phyloP scores from a whole-genome alignment of 2,888 invertebrate species.

The Hirtodrosophila cameraria region DNA sequence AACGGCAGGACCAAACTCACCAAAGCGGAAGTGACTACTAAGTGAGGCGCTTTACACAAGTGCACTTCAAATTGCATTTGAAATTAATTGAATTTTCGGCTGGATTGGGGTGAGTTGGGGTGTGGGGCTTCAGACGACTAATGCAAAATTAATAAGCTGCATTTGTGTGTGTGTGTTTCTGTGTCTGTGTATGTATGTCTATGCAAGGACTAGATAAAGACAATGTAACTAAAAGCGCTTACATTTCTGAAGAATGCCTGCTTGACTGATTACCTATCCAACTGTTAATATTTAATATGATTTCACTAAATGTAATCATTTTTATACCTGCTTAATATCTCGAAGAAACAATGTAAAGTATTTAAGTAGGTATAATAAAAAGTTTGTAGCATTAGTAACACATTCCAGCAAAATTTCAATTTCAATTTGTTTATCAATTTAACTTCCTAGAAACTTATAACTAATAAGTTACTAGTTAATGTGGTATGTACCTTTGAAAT shows the following conservation, averaged over 20 bases:
- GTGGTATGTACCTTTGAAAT: no score
- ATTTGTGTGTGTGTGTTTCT: not conserved
- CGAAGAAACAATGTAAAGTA: no score
- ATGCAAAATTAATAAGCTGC: constrained; percentile 45
- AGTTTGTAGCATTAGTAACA: no score
- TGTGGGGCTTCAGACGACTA: constrained; percentile 10
- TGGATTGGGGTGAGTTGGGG: constrained; percentile 6
- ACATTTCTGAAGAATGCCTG: constrained; percentile 1
- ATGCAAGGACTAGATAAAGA: constrained; percentile 2
- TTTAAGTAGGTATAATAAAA: no score
- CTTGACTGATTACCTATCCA: not conserved
- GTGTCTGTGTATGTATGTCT: not conserved
- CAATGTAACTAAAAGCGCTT: constrained; percentile 11
- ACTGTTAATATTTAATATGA: constrained; percentile 1
- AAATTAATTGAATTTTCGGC: constrained; percentile 69
- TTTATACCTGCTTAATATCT: constrained; percentile 26
- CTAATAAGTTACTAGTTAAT: no score
- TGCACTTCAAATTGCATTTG: constrained; percentile 75
- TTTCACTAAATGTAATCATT: constrained; percentile 36
- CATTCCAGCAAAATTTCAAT: no score
- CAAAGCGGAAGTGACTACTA: constrained; percentile 63
- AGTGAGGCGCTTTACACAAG: constrained; percentile 57
- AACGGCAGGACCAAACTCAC: constrained; percentile 33
- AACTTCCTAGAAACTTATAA: no score
- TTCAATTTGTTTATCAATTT: no score